phyloP scores from a whole-genome alignment of 1,140 invertebrate species.

The Gryllus bimaculatus region DNA sequence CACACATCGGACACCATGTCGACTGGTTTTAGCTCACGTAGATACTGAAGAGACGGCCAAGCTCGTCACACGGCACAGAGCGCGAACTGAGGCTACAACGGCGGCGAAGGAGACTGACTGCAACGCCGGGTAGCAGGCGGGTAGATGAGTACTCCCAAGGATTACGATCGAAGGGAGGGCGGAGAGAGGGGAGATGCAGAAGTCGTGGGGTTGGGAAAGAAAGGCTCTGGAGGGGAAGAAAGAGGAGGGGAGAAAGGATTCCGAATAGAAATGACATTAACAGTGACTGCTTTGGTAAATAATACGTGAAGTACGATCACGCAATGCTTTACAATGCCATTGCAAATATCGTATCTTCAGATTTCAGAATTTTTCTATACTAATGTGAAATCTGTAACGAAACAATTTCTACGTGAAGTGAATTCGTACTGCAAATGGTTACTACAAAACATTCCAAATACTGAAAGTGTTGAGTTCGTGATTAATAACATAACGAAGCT shows the following conservation, averaged over 20 bases:
- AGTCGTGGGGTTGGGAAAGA: not conserved
- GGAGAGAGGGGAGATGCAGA: not conserved
- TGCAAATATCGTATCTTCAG: no score
- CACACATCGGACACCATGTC: constrained; percentile 23
- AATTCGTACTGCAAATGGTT: no score
- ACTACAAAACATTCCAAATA: no score
- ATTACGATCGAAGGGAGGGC: not conserved
- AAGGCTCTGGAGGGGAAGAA: not conserved
- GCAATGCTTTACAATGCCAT: no score
- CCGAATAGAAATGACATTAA: not conserved
- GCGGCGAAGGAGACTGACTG: not conserved
- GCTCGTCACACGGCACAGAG: not conserved
- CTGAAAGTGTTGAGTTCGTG: no score
- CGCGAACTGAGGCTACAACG: not conserved
- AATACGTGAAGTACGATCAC: no score
- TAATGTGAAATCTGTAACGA: no score
- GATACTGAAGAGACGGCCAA: not conserved
- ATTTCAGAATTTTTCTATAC: no score
- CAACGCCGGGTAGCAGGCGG: not conserved
- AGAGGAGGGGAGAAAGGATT: not conserved
- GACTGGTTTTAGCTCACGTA: not conserved
- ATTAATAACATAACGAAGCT: no score
- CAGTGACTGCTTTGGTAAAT: no score
- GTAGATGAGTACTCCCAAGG: not conserved
- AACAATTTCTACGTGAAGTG: no score